Evolutionary conservation across 2,888 invertebrate species (phyloP).

Genomic region (Acronicta leporina): DNA sequence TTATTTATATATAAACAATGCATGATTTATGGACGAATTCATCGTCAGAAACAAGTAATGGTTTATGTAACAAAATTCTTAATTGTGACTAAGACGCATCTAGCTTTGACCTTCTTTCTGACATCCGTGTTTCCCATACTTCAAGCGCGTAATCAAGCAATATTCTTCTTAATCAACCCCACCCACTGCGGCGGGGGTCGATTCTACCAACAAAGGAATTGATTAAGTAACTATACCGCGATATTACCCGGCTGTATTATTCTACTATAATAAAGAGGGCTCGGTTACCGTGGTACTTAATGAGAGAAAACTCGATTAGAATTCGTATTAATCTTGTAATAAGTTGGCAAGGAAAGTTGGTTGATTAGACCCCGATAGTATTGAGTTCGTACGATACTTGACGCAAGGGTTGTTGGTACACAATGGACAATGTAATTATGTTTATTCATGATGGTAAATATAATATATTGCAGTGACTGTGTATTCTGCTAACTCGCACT

Average conservation of each 20-base stretch:
- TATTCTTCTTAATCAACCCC: conserved; percentile 89
- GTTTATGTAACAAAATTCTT: no score
- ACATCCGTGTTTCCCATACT: conserved; percentile 78
- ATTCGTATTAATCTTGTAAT: conserved; percentile 87
- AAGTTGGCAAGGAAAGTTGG: conserved; percentile 78
- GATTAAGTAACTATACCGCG: conserved; percentile 88
- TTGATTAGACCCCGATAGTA: conserved; percentile 71
- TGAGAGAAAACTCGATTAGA: conserved; percentile 89
- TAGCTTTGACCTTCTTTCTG: conserved; percentile 54
- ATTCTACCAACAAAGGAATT: conserved; percentile 88
- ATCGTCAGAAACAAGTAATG: no score
- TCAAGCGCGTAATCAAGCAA: conserved; percentile 87
- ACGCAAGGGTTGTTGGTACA: conserved; percentile 50
- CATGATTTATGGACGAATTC: no score
- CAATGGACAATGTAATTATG: conserved; percentile 11
- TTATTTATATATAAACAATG: no score
- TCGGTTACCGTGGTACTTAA: conserved; percentile 87
- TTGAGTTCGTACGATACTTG: conserved; percentile 46
- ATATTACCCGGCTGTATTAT: conserved; percentile 87
- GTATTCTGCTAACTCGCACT: background rate
- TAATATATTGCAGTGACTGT: background rate
- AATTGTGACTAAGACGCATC: conserved; percentile 53
- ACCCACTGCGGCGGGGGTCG: conserved; percentile 84
- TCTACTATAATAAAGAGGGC: conserved; percentile 88
- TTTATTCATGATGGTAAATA: conserved; percentile 1